Conservation (phyloP, 2,888 invertebrate genomes). For the Lithophane leautieri region DNA sequence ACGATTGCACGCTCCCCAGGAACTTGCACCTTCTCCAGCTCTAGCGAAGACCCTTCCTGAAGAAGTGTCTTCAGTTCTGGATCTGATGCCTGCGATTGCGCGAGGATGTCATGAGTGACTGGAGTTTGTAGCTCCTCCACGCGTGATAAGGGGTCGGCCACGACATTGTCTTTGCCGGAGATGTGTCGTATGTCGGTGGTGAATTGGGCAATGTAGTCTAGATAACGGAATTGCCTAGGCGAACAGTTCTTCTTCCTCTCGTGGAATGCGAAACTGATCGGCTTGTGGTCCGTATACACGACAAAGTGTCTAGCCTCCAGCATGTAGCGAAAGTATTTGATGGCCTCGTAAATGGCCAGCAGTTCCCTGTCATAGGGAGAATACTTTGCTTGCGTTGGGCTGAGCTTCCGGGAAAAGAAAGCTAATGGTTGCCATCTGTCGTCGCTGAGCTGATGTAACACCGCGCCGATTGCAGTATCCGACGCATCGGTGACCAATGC, state of each 20-base stretch:
- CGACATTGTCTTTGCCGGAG: background rate
- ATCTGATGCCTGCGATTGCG: background rate
- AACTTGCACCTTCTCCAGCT: background rate
- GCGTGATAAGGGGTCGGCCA: background rate
- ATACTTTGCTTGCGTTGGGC: too few species aligned
- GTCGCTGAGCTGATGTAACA: background rate
- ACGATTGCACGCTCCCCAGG: background rate
- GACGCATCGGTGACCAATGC: background rate
- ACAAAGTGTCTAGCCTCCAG: too few species aligned
- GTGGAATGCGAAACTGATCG: too few species aligned
- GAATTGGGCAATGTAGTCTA: too few species aligned
- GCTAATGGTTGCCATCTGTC: too few species aligned
- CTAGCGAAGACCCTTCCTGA: background rate
- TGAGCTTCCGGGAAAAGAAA: too few species aligned
- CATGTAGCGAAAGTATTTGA: too few species aligned
- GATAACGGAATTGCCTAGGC: too few species aligned
- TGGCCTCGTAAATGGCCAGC: too few species aligned
- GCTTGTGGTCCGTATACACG: conserved; percentile 1
- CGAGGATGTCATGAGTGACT: background rate
- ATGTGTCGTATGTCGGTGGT: too few species aligned
- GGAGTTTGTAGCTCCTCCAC: background rate
- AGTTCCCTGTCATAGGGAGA: too few species aligned
- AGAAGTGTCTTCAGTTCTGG: background rate
- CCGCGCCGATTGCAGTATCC: background rate
- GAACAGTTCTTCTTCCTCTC: too few species aligned